A percentile compares a stretch with the other conserved stretches of the same genome.
phyloP scores from a whole-genome alignment of 2,113 vertebrate species.

The Platycercus adscitus region DNA sequence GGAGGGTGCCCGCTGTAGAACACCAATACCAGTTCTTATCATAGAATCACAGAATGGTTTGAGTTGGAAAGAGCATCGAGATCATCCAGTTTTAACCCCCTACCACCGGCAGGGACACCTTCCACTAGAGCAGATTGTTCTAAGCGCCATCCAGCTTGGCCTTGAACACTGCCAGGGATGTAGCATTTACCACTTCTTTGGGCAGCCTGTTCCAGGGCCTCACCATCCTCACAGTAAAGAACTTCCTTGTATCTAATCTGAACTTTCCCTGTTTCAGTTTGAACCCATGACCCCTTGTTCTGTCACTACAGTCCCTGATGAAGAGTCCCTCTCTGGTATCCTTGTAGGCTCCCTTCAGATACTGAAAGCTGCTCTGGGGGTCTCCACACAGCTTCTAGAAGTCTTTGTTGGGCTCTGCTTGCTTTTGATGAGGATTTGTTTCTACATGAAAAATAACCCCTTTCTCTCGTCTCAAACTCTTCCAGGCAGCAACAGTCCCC shows the following conservation, averaged over 20 bases:
- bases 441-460: background rate
- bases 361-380: background rate
- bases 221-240: background rate
- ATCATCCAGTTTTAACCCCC: background rate
- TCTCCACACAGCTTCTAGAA: background rate
- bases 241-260: background rate
- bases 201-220: background rate
- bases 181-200: background rate
- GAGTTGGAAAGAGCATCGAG: background rate
- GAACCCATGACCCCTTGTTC: background rate
- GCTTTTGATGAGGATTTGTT: background rate
- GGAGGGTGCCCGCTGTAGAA: background rate
- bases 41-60: background rate
- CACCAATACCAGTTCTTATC: fast-evolving
- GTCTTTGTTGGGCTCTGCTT: background rate
- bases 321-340: background rate
- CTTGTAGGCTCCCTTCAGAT: background rate
- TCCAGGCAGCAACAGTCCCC: conserved; percentile 87
- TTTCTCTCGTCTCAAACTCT: background rate
- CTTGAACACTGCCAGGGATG: background rate
- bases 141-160: background rate
- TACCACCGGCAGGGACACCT: background rate
- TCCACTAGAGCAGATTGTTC: background rate
- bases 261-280: background rate
- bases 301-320: background rate